Evolutionary conservation across 2,113 vertebrate species (phyloP).

Genomic region (Neodontobutis hainanensis): DNA sequence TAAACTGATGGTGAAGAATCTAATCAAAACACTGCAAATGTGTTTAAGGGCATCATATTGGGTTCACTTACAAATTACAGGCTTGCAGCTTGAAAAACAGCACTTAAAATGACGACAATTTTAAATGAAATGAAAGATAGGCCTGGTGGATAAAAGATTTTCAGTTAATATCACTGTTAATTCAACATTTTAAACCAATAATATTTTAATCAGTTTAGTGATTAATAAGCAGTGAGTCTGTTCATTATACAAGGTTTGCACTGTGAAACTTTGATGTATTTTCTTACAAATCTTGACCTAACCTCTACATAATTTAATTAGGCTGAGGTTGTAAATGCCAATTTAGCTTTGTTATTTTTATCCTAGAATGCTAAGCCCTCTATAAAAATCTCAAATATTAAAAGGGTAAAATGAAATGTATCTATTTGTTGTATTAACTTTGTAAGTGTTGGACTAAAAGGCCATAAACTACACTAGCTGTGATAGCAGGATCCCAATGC

Average conservation of each 20-base stretch:
- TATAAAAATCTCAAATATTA: too few species aligned
- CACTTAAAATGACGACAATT: background rate
- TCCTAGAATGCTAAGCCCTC: too few species aligned
- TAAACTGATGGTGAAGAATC: background rate
- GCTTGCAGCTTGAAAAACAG: background rate
- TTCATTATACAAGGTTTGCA: too few species aligned
- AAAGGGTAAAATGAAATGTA: background rate
- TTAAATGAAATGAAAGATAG: too few species aligned
- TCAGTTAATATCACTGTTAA: background rate
- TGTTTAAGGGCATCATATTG: background rate
- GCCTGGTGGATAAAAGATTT: too few species aligned
- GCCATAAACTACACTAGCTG: constrained; percentile 19
- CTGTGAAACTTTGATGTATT: too few species aligned
- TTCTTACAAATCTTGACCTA: too few species aligned
- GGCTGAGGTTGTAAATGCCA: too few species aligned
- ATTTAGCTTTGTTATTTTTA: background rate
- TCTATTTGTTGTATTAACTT: background rate
- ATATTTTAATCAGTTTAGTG: too few species aligned
- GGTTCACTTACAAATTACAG: background rate
- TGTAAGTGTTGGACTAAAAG: constrained; percentile 20
- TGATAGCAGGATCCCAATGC: constrained; percentile 28
- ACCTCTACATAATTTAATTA: too few species aligned
- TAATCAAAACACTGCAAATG: constrained; percentile 12
- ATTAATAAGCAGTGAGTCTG: too few species aligned
- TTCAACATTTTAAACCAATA: too few species aligned